Evolutionary conservation across 2,797 vertebrate genomes (phyloP).

Genomic region (Acipenser oxyrinchus): DNA sequence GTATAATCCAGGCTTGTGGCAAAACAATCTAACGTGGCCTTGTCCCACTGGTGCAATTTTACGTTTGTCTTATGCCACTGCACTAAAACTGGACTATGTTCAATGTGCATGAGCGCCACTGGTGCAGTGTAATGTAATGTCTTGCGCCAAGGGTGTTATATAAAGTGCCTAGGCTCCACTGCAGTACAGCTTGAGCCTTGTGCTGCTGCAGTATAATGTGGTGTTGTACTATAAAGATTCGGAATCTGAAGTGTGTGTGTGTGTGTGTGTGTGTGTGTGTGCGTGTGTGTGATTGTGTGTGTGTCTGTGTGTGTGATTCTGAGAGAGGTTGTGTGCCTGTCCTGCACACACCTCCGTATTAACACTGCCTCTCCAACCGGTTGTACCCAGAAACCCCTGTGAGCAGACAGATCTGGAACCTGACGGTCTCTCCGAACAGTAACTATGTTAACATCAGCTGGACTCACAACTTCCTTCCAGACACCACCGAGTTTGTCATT

Average conservation of each 20-base stretch:
- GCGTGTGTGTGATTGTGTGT: background rate
- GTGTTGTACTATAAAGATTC: background rate
- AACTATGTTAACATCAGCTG: constrained; percentile 97
- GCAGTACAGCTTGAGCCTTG: constrained; percentile 21
- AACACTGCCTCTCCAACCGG: constrained; percentile 61
- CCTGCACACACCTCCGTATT: background rate
- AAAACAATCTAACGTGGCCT: too few species aligned
- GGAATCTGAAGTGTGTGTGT: background rate
- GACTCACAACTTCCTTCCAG: constrained; percentile 87
- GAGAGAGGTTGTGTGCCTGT: background rate
- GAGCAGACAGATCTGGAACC: constrained; percentile 79
- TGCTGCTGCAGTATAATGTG: constrained; percentile 13
- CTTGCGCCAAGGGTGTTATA: too few species aligned
- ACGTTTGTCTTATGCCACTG: too few species aligned
- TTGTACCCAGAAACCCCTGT: constrained; percentile 62
- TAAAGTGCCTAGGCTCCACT: constrained; percentile 3
- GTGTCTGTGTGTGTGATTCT: too few species aligned
- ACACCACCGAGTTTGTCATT: constrained; percentile 92
- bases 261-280: background rate
- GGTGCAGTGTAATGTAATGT: too few species aligned
- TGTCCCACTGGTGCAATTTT: too few species aligned
- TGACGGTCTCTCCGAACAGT: constrained; percentile 92
- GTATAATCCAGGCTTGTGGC: too few species aligned
- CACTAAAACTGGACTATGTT: too few species aligned
- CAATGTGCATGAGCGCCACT: too few species aligned